These are phyloP conservation scores for Erinaceus europaeus DNA, from an alignment of 2,113 vertebrate species.

Conservation along the genomic window DNA sequence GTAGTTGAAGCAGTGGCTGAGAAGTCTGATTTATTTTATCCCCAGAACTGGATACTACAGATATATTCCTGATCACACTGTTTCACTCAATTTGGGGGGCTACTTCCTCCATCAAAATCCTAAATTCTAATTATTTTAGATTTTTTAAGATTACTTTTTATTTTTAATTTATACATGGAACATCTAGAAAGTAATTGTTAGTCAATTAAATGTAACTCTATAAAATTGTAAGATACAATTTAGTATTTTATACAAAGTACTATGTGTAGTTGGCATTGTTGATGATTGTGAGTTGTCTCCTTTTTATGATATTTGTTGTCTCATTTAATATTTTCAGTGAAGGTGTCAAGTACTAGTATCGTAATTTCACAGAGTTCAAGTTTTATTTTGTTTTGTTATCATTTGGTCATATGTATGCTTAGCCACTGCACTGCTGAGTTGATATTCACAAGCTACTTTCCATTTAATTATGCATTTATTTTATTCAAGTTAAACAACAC, in stretches of 20 bases:
- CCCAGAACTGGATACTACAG: background rate
- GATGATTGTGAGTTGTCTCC: background rate
- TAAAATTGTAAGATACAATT: conserved; percentile 22
- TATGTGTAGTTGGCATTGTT: background rate
- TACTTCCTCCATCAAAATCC: background rate
- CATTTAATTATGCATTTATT: conserved; percentile 1
- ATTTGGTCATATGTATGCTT: background rate
- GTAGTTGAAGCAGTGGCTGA: conserved; percentile 7
- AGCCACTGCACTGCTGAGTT: background rate
- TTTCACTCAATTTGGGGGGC: background rate
- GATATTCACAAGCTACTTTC: background rate
- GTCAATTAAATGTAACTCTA: background rate
- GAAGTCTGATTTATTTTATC: conserved; percentile 38
- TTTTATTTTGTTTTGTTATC: too few relatives aligned
- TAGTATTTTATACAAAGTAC: too few relatives aligned
- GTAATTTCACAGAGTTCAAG: too few relatives aligned
- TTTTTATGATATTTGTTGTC: background rate
- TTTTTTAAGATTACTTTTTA: background rate
- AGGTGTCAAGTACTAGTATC: background rate
- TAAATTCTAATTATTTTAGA: background rate
- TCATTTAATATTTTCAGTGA: conserved; percentile 3
- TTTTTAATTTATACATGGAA: background rate
- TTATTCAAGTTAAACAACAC: conserved; percentile 24
- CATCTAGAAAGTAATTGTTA: background rate
- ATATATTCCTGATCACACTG: background rate